Percentiles rank a stretch among this genome's conserved stretches.
Conservation (phyloP, 2,888 invertebrate genomes). For the Arge pagana region DNA sequence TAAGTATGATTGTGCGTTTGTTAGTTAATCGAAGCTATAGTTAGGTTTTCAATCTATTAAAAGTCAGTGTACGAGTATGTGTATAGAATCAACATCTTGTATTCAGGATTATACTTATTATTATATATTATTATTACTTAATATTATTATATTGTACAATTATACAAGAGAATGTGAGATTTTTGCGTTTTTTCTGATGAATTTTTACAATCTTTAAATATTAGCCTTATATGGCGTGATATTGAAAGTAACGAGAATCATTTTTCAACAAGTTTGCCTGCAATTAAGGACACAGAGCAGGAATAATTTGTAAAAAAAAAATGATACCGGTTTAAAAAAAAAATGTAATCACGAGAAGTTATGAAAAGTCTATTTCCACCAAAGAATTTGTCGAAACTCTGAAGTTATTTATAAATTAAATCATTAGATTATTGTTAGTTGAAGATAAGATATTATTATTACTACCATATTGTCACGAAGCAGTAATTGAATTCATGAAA, state of each 20-base stretch:
- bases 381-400: constrained; percentile 17
- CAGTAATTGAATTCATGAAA: constrained; percentile 13
- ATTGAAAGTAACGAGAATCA: too few relatives aligned
- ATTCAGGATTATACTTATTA: constrained; percentile 34
- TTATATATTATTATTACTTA: constrained; percentile 29
- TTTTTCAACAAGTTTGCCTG: not conserved
- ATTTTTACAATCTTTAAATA: constrained; percentile 15
- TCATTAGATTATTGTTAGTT: constrained; percentile 1
- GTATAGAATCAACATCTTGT: constrained; percentile 46
- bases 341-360: constrained; percentile 3
- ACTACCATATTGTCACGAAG: constrained; percentile 1
- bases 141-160: constrained; percentile 35
- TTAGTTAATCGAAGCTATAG: constrained; percentile 41
- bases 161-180: constrained; percentile 39
- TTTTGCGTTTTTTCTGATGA: constrained; percentile 19
- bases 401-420: constrained; percentile 12
- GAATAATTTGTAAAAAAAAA: not conserved
- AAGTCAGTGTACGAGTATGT: constrained; percentile 46
- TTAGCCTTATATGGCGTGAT: constrained; percentile 6
- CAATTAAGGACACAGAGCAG: not conserved
- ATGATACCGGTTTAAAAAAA: not conserved
- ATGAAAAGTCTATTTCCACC: constrained; percentile 10
- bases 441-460: constrained; percentile 5
- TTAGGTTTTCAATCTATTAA: constrained; percentile 42
- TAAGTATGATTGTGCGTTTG: constrained; percentile 48